Evolutionary conservation across 2,888 invertebrate species (phyloP).

Genomic region (Pheosia gnoma): DNA sequence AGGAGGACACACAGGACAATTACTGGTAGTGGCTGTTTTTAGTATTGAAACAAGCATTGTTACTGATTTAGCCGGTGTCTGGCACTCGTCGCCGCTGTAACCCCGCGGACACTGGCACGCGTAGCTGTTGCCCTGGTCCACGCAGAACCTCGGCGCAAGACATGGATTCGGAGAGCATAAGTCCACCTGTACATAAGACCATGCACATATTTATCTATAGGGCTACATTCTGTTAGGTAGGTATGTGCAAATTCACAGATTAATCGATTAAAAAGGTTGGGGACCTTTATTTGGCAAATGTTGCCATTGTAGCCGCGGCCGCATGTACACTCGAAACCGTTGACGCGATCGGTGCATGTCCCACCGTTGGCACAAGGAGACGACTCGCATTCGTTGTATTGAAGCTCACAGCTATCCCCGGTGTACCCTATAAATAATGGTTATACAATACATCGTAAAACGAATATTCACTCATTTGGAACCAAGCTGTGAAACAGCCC

Average conservation of each 20-base stretch:
- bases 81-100: conserved; percentile 88
- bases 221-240: no score
- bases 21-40: neutral
- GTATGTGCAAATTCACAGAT: no score
- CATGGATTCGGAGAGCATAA: conserved; percentile 89
- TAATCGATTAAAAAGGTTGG: no score
- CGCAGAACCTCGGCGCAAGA: conserved; percentile 86
- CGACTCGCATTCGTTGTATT: conserved; percentile 90
- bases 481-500: no score
- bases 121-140: conserved; percentile 90
- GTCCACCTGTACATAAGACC: conserved; percentile 81
- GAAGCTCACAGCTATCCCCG: conserved; percentile 88
- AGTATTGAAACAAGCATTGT: conserved; percentile 34
- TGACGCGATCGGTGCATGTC: conserved; percentile 89
- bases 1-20: neutral
- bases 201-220: neutral
- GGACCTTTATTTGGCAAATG: conserved; percentile 88
- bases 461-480: neutral
- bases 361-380: conserved; percentile 90
- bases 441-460: neutral
- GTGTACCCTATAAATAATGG: conserved; percentile 83
- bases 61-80: conserved; percentile 86
- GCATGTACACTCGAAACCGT: conserved; percentile 87
- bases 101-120: conserved; percentile 90
- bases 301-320: conserved; percentile 88